phyloP scores from a whole-genome alignment of 2,888 invertebrate genomes.

The Lepidocyrtinus sp. region DNA sequence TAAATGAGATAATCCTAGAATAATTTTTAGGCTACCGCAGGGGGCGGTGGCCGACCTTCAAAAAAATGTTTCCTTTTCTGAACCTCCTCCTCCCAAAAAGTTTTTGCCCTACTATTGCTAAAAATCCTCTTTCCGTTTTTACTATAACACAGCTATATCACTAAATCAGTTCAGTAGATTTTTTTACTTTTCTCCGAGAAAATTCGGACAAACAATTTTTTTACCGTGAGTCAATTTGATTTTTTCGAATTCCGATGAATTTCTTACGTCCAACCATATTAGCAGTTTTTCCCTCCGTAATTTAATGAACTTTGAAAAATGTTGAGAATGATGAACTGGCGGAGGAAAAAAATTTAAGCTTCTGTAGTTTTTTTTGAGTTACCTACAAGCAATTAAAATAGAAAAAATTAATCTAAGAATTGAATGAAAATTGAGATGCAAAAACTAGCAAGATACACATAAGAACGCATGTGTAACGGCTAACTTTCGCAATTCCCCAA shows the following conservation, averaged over 20 bases:
- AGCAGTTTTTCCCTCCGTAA: no score
- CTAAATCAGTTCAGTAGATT: slow-evolving; percentile 60
- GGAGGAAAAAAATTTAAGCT: slow-evolving; percentile 47
- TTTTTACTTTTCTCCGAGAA: slow-evolving; percentile 43
- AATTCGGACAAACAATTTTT: slow-evolving; percentile 50
- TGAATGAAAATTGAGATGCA: no score
- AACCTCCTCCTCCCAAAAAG: background rate
- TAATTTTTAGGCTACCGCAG: no score
- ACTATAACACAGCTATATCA: slow-evolving; percentile 63
- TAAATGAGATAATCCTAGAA: slow-evolving; percentile 1
- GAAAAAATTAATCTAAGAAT: no score
- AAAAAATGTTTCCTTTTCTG: slow-evolving; percentile 1
- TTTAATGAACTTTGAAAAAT: background rate
- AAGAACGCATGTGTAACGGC: no score
- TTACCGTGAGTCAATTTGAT: background rate
- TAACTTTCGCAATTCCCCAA: no score
- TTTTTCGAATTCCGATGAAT: background rate
- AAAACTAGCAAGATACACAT: no score
- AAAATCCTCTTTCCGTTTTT: slow-evolving; percentile 55
- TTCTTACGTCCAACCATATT: no score
- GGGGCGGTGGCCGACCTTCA: no score
- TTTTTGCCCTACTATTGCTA: slow-evolving; percentile 54
- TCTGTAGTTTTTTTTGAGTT: slow-evolving; percentile 47
- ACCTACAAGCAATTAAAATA: no score
- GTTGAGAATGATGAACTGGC: slow-evolving; percentile 20